phyloP scores from a whole-genome alignment of 1,140 invertebrate genomes.

The Papilio machaon region DNA sequence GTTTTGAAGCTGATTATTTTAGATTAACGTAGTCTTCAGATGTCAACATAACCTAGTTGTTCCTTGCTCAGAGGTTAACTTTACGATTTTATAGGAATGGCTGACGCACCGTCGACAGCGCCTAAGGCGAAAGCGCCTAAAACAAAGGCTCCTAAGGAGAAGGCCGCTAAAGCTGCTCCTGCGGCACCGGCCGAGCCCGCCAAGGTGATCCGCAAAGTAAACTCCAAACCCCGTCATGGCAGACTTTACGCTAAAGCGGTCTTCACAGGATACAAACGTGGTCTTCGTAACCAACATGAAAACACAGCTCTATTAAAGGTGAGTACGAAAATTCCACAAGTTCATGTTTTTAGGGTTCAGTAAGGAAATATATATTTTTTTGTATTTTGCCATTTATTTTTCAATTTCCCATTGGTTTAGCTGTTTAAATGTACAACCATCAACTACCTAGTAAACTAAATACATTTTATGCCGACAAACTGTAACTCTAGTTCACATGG shows the following conservation, averaged over 20 bases:
- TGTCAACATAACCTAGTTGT: constrained; percentile 77
- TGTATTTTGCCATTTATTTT: not conserved
- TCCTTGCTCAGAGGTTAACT: constrained; percentile 45
- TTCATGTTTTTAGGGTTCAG: not conserved
- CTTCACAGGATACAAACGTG: constrained; percentile 99
- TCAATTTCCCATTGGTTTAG: too few species aligned
- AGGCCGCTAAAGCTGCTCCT: constrained; percentile 80
- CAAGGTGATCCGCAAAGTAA: constrained; percentile 83
- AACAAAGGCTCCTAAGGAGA: constrained; percentile 83
- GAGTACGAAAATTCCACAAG: constrained; percentile 30
- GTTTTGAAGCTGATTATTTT: constrained; percentile 55
- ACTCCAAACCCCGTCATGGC: constrained; percentile 87
- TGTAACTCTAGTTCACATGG: too few species aligned
- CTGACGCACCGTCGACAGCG: constrained; percentile 83
- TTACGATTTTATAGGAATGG: constrained; percentile 83
- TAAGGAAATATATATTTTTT: not conserved
- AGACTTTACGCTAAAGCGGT: constrained; percentile 98
- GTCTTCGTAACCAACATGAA: constrained; percentile 98
- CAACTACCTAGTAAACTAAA: not conserved
- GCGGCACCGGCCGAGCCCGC: constrained; percentile 76
- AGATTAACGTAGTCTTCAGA: constrained; percentile 60
- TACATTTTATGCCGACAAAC: not conserved
- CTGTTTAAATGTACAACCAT: not conserved
- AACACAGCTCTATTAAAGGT: constrained; percentile 97
- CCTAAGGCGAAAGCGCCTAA: constrained; percentile 84